phyloP scores from a whole-genome alignment of 1,140 invertebrate genomes.

The Cyclina sinensis region DNA sequence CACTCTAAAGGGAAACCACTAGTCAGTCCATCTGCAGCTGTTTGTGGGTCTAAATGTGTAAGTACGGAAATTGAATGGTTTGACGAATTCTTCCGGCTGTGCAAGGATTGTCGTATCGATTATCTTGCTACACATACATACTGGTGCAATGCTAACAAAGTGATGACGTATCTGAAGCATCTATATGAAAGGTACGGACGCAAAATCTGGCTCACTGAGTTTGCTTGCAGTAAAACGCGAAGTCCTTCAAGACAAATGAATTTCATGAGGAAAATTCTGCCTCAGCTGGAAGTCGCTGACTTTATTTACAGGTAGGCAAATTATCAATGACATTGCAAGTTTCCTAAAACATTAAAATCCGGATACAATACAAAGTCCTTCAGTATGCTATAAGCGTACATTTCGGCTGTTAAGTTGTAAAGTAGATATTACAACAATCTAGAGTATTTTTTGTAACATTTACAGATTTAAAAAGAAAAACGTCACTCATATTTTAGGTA shows the following conservation, averaged over 20 bases:
- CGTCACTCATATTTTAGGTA: conserved; percentile 38
- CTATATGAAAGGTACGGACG: conserved; percentile 60
- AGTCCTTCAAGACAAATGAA: conserved; percentile 26
- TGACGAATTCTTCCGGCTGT: conserved; percentile 24
- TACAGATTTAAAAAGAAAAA: too few species aligned
- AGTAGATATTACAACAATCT: too few species aligned
- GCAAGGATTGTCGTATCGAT: conserved; percentile 59
- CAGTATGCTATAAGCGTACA: too few species aligned
- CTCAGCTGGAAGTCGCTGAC: conserved; percentile 19
- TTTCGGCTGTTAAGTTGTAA: too few species aligned
- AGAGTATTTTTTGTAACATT: too few species aligned
- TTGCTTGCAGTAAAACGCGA: conserved; percentile 47
- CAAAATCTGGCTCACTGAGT: conserved; percentile 68
- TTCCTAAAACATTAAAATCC: too few species aligned
- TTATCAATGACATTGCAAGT: too few species aligned
- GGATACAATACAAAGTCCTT: too few species aligned
- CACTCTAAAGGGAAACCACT: conserved; percentile 58
- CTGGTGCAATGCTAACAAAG: conserved; percentile 57
- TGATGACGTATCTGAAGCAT: conserved; percentile 50
- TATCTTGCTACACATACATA: conserved; percentile 69
- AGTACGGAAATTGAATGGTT: conserved; percentile 21
- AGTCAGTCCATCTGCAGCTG: conserved; percentile 38
- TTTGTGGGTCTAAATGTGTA: not conserved
- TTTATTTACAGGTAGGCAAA: conserved; percentile 36
- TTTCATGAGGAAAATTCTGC: conserved; percentile 60